Evolutionary conservation across 1,140 invertebrate species (phyloP).

Genomic region (Hylaeus volcanicus): DNA sequence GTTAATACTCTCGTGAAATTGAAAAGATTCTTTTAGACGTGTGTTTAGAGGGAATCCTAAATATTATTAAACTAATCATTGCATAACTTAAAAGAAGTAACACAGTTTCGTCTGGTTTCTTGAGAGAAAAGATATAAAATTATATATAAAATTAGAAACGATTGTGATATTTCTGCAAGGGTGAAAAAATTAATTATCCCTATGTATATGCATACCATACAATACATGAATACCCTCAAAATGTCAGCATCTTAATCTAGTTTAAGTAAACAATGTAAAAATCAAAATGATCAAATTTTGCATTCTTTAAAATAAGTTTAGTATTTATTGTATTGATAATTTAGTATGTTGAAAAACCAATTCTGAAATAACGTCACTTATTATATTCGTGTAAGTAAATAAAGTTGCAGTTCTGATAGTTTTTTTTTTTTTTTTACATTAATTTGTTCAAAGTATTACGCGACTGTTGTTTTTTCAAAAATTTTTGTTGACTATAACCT

Average conservation of each 20-base stretch:
- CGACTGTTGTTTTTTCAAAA: no score
- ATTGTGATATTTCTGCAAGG: constrained; percentile 53
- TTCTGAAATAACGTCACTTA: constrained; percentile 4
- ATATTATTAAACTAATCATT: constrained; percentile 39
- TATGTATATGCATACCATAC: constrained; percentile 4
- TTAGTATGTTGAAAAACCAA: constrained; percentile 4
- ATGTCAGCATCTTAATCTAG: constrained; percentile 28
- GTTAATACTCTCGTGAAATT: constrained; percentile 37
- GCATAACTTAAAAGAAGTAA: constrained; percentile 25
- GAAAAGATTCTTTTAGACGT: constrained; percentile 25
- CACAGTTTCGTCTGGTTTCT: constrained; percentile 22
- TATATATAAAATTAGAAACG: constrained; percentile 48
- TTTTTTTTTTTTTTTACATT: no score
- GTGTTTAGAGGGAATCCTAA: constrained; percentile 28
- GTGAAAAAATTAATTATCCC: constrained; percentile 45
- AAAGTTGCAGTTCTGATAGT: no score
- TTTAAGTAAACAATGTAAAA: constrained; percentile 35
- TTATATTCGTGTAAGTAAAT: neutral
- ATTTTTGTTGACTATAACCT: neutral
- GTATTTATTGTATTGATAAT: constrained; percentile 13
- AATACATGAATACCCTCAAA: constrained; percentile 20
- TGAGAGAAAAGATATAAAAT: constrained; percentile 31
- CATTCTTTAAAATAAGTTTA: constrained; percentile 21
- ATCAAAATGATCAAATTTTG: constrained; percentile 41
- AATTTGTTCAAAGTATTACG: no score